These are phyloP conservation scores for Symphodus melops DNA, from an alignment of 2,113 vertebrate species.

Conservation along the genomic window DNA sequence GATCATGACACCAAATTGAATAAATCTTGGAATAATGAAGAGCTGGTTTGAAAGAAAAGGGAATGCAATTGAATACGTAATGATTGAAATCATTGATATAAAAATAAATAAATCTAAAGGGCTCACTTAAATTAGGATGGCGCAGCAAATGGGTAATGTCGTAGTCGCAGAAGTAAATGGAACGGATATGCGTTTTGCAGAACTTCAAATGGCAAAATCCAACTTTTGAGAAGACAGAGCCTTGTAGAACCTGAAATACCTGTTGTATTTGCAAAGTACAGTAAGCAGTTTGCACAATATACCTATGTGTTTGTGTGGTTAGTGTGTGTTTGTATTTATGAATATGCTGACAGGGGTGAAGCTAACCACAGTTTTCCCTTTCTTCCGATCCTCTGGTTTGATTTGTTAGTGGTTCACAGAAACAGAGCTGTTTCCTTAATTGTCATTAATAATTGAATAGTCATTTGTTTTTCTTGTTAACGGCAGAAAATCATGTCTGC, in stretches of 20 bases:
- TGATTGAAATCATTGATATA: too few species aligned
- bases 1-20: too few species aligned
- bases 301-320: not conserved
- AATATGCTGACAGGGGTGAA: slow-evolving; percentile 36
- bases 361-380: slow-evolving; percentile 34
- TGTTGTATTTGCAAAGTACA: slow-evolving; percentile 13
- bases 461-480: slow-evolving; percentile 67
- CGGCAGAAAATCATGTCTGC: slow-evolving; percentile 44
- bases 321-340: slow-evolving; percentile 5
- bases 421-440: slow-evolving; percentile 61
- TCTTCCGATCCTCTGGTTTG: slow-evolving; percentile 38
- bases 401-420: slow-evolving; percentile 60
- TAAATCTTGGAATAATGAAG: too few species aligned
- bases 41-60: too few species aligned
- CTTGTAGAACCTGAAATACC: not conserved
- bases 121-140: too few species aligned
- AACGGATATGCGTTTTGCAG: too few species aligned
- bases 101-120: too few species aligned
- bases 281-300: slow-evolving; percentile 5
- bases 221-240: too few species aligned
- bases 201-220: too few species aligned
- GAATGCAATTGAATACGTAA: too few species aligned
- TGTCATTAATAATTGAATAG: slow-evolving; percentile 69
- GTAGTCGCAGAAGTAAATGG: too few species aligned
- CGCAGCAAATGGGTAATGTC: too few species aligned